Evolutionary conservation across 2,113 vertebrate species (phyloP), one percentile per base, ranked within the genome.

Genomic region (Chaetodon trifascialis): DNA sequence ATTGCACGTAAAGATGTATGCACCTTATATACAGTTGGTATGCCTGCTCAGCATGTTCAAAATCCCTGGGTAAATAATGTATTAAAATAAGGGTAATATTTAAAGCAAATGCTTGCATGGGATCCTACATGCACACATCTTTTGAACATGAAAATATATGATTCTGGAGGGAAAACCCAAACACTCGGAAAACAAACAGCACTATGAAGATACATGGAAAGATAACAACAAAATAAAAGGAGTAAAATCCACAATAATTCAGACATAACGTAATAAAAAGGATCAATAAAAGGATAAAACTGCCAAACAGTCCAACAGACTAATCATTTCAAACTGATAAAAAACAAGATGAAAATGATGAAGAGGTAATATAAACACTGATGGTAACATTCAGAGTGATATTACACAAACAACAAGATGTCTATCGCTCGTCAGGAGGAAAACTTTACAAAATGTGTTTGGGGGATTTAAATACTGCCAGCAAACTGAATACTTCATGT

Each of bases 1-100:
- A 55, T 10, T 59, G 59, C 69, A 62, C 69, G 82, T 70, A 74
- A 74, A 83, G 60, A 64, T 59, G 7, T 76, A 70, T 78, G 59
- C 25, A 72, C 34, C 30, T 54, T 68, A 54, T 68, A 73, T 30
- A 82, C 30, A 30, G 30, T 30, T 30, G 4, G 11, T 21, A 38
- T 44, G 76, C 55, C 44, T 64, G 55, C 66, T 73, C 67, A 80
- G 75, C 55, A 82, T 36, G 23, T 67, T 54, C 68, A 11, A 44
- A 76, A 71, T 62, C 68, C 73, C 46, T 14, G 25, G 47, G n/a
- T 40, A 68, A 73, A 65, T 73, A 55, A 44, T n/a, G 51, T 51
- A 14, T 60, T n/a, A 62, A 42, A 52, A 76, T 30, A 72, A 65
- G 25, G 38, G 51, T 52, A 51, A 46, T 52, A 75, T 76, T 58